Conservation (phyloP, 2,113 vertebrate species). For the Myotis davidii region DNA sequence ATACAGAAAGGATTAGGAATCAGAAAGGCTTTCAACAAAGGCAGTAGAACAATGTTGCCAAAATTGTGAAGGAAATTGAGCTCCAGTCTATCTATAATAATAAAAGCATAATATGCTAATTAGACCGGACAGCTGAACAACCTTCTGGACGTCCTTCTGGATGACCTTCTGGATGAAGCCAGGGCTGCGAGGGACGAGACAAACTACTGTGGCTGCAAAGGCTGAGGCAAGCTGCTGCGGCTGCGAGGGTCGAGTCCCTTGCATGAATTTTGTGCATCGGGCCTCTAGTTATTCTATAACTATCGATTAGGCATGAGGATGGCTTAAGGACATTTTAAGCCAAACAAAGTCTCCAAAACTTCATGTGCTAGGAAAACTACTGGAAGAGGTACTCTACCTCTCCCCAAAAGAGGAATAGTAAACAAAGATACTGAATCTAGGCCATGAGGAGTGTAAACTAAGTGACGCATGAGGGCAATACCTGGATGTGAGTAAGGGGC, state of each 20-base stretch:
- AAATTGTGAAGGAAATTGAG: conserved; percentile 19
- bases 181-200: no score
- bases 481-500: background rate
- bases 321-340: conserved; percentile 24
- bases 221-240: no score
- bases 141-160: no score
- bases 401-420: background rate
- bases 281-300: background rate
- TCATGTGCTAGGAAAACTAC: conserved; percentile 1
- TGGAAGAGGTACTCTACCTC: conserved; percentile 18
- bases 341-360: background rate
- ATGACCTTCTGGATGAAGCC: no score
- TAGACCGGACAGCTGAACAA: no score
- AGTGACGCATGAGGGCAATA: background rate
- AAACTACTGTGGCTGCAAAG: no score
- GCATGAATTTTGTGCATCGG: no score
- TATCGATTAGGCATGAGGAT: background rate
- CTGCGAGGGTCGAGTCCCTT: no score
- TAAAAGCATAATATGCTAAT: no score
- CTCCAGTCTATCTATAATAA: background rate
- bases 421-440: conserved; percentile 2
- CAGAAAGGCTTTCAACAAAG: conserved; percentile 47
- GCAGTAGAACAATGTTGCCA: conserved; percentile 21
- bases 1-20: conserved; percentile 10
- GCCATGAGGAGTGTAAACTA: background rate